A percentile compares a stretch with the other conserved stretches of the same genome.
Conservation (phyloP, 2,113 vertebrate species). For the Heterotilapia buettikoferi region DNA sequence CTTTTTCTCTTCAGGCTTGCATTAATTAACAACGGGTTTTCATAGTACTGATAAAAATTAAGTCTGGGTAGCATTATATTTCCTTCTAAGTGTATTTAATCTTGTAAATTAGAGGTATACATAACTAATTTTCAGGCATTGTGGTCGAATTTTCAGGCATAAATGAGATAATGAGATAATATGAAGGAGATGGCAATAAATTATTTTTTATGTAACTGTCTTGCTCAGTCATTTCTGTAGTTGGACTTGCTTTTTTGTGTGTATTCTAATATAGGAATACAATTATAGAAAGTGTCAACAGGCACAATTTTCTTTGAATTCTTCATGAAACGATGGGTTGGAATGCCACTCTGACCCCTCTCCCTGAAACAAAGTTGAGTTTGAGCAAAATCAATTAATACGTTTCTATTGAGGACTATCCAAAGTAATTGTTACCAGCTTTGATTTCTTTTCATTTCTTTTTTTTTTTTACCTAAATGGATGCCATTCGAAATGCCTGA, state of each 20-base stretch:
- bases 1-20: background rate
- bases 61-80: background rate
- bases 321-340: background rate
- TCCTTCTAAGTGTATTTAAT: background rate
- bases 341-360: background rate
- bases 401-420: fast-evolving
- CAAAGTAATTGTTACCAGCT: background rate
- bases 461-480: background rate
- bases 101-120: background rate
- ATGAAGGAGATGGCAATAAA: background rate
- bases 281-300: background rate
- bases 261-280: background rate
- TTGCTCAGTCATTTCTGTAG: background rate
- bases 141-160: background rate
- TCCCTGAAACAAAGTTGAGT: background rate
- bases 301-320: background rate
- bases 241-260: background rate
- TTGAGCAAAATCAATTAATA: background rate
- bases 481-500: background rate
- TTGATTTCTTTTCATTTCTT: background rate
- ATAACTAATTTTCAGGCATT: background rate
- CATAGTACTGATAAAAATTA: background rate
- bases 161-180: background rate
- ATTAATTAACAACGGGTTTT: background rate
- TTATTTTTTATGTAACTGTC: background rate